Percentiles rank a stretch among this genome's conserved stretches.
These are phyloP conservation scores for Agriotes lineatus DNA, from an alignment of 2,888 invertebrate genomes.

Conservation along the genomic window DNA sequence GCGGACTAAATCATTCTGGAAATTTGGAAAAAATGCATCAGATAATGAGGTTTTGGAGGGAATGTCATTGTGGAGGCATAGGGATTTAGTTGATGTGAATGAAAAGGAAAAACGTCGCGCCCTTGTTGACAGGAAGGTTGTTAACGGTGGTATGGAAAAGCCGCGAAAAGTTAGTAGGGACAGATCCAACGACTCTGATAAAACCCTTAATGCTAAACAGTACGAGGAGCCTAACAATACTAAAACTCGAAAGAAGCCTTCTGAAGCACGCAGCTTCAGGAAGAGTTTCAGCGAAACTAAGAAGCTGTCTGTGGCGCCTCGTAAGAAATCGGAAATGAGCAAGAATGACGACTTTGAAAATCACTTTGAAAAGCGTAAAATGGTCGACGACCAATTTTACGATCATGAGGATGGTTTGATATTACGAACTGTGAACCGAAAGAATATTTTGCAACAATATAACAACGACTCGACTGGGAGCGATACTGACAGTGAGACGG, in stretches of 20 bases:
- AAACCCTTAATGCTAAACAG: conserved; percentile 62
- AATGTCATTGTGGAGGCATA: conserved; percentile 89
- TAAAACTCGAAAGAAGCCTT: conserved; percentile 63
- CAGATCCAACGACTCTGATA: conserved; percentile 64
- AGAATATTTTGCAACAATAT: conserved; percentile 80
- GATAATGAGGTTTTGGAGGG: conserved; percentile 85
- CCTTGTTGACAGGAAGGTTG: conserved; percentile 21
- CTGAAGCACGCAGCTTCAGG: conserved; percentile 54
- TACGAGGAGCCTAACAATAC: conserved; percentile 60
- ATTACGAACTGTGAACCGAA: conserved; percentile 79
- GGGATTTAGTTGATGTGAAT: conserved; percentile 81
- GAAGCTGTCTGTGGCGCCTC: conserved; percentile 49
- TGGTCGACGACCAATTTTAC: conserved; percentile 74
- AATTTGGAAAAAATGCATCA: conserved; percentile 78
- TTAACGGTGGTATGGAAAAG: conserved; percentile 27
- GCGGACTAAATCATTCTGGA: conserved; percentile 88
- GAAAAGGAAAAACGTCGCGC: conserved; percentile 22
- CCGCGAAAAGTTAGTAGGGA: conserved; percentile 55
- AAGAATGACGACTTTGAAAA: conserved; percentile 50
- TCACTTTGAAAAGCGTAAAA: conserved; percentile 43
- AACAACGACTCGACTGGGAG: conserved; percentile 71
- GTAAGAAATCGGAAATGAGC: conserved; percentile 40
- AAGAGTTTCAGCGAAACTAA: conserved; percentile 60
- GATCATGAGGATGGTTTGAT: conserved; percentile 77
- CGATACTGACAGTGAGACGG: conserved; percentile 74